Base-by-base conservation (phyloP, 2,797 vertebrate genomes). In the Ataeniobius toweri region DNA sequence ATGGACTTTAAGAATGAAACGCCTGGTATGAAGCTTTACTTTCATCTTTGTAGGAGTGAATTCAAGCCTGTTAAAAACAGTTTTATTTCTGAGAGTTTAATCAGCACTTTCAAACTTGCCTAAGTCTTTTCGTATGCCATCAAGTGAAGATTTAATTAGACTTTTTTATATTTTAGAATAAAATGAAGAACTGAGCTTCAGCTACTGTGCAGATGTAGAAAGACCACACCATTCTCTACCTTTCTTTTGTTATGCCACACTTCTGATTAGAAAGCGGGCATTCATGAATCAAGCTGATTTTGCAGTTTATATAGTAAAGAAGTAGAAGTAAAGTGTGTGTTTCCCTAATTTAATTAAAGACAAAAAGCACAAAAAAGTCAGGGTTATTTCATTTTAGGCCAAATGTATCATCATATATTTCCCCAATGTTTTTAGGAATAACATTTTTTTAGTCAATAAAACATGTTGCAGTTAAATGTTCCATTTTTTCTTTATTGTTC, bases 11-110 rank as follows among this genome's bases (percentile, higher is more conserved):
- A 5, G 53, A 24, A 50, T 68, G 80, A 56, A 80, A 80, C 75
- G 80, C 84, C 71, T 63, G 74, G 50, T 39, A 36, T 79, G 75
- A 73, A 26, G 61, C 7, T 46, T 74, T 50, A 9, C 67, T 79
- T 77, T 79, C 69, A 39, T 81, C 84, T 88, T 77, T 75, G 86
- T 87, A 85, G 82, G 77, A 51, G 61, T 85, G 51, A 78, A 85
- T 82, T 83, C 68, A 48, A 59, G 24, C 24, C 51, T 48, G 69
- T 79, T 83, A 80, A 71, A 76, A 83, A 74, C 70, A 48, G 59
- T 78, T 55, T 81, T 85, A 79, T 73, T 65, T 74, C 73, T 65
- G 77, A 76, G 63, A 48, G 78, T 73, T 53, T 53, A 71, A 56
- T 71, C 78, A 79, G 58, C 75, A 65, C 58, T 53, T 73, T 46